These are phyloP conservation scores for Epinephelus lanceolatus DNA, from an alignment of 2,113 vertebrate species.

Conservation along the genomic window DNA sequence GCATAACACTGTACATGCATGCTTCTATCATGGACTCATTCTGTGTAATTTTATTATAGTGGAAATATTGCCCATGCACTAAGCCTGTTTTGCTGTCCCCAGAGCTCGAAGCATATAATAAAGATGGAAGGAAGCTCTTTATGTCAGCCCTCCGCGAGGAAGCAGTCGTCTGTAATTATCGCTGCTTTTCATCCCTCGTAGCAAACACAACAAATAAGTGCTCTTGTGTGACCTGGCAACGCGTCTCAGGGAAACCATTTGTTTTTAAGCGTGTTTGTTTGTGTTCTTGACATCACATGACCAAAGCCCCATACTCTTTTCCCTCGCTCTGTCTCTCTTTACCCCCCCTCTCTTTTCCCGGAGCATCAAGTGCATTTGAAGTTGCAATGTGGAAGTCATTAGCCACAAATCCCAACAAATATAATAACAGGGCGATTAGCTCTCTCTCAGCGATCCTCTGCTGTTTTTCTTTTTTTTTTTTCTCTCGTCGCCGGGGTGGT, in stretches of 20 bases:
- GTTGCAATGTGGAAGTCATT: conserved; percentile 85
- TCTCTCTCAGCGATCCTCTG: conserved; percentile 62
- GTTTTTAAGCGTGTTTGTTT: conserved; percentile 72
- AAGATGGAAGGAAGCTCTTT: conserved; percentile 79
- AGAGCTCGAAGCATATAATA: conserved; percentile 71
- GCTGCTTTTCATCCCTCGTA: conserved; percentile 71
- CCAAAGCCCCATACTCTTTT: conserved; percentile 9
- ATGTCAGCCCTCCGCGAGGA: conserved; percentile 72
- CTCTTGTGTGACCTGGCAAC: conserved; percentile 65
- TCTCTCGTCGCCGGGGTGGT: conserved; percentile 63
- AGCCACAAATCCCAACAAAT: conserved; percentile 79
- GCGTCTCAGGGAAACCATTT: conserved; percentile 55
- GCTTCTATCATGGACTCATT: conserved; percentile 22
- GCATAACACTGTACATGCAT: neutral
- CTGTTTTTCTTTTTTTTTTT: conserved; percentile 41
- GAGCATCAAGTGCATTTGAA: conserved; percentile 71
- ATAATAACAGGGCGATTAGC: conserved; percentile 84
- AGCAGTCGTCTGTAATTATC: conserved; percentile 79
- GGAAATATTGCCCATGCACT: conserved; percentile 51
- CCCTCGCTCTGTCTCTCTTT: neutral
- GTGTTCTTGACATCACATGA: conserved; percentile 66
- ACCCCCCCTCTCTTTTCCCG: neutral
- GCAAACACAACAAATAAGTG: conserved; percentile 72
- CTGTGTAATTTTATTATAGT: conserved; percentile 44
- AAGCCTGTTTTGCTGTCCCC: conserved; percentile 55